phyloP scores from a whole-genome alignment of 2,888 invertebrate genomes.

The Plebejus argus region DNA sequence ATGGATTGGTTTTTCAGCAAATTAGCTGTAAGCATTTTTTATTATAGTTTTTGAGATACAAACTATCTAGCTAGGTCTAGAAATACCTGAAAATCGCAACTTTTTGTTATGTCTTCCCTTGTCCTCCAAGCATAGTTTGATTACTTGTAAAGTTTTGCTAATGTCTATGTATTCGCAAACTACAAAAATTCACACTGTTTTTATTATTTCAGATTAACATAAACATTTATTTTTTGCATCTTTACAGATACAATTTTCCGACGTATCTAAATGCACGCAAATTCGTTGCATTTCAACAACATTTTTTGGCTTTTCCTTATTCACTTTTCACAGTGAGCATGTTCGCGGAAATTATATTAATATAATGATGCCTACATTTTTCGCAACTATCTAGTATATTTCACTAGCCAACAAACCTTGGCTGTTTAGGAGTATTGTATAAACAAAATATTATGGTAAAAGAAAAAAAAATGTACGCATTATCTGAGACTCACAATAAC shows the following conservation, averaged over 20 bases:
- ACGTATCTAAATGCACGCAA: not conserved
- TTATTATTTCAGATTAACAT: not conserved
- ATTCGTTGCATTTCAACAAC: not conserved
- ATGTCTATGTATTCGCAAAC: not conserved
- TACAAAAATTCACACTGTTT: not conserved
- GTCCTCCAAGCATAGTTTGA: no score
- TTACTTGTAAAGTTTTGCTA: no score
- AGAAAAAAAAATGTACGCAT: no score
- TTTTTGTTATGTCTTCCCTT: no score
- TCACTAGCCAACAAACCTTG: not conserved
- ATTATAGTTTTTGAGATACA: no score
- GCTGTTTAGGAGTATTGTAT: no score
- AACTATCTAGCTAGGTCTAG: no score
- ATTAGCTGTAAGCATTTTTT: no score
- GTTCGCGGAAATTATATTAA: conserved; percentile 3
- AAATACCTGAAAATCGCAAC: no score
- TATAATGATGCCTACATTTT: not conserved
- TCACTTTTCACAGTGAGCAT: not conserved
- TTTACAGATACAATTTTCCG: not conserved
- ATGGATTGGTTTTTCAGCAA: no score
- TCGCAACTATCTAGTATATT: not conserved
- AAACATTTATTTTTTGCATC: not conserved
- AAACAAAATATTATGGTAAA: no score
- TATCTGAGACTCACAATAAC: no score
- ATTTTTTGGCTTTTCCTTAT: not conserved